These are phyloP conservation scores for Drosophila lacertosa DNA, from an alignment of 1,140 invertebrate species.

Conservation along the genomic window DNA sequence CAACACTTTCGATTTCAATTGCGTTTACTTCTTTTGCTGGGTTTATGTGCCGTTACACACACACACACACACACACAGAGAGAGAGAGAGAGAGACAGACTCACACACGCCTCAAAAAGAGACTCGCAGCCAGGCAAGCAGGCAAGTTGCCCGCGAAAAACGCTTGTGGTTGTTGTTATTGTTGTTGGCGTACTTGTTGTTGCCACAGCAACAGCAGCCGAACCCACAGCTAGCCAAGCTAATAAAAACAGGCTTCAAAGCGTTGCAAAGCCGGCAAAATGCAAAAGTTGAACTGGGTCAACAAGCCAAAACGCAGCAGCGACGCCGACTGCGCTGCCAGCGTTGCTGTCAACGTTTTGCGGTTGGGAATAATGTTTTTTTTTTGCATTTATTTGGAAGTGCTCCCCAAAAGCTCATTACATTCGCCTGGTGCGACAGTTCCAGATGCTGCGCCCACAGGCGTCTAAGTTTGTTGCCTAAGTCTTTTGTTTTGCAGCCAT, in stretches of 20 bases:
- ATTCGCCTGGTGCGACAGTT: conserved; percentile 7
- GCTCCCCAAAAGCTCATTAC: conserved; percentile 10
- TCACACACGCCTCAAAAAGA: conserved; percentile 19
- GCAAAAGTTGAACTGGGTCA: conserved; percentile 83
- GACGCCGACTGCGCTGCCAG: conserved; percentile 30
- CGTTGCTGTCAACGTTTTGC: conserved; percentile 13
- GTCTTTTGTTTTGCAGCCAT: conserved; percentile 64
- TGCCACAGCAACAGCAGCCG: conserved; percentile 30
- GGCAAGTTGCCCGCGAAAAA: conserved; percentile 68
- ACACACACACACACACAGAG: conserved; percentile 44
- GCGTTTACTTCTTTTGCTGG: conserved; percentile 60
- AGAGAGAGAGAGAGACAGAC: no score
- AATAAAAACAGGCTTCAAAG: conserved; percentile 76
- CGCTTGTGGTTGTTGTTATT: conserved; percentile 41
- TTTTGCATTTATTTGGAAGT: conserved; percentile 13
- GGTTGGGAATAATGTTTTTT: conserved; percentile 21
- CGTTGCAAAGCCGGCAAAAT: conserved; percentile 75
- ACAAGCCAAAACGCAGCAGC: conserved; percentile 77
- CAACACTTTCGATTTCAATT: conserved; percentile 80
- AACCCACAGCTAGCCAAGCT: conserved; percentile 62
- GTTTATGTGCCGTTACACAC: conserved; percentile 7
- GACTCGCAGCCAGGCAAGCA: conserved; percentile 10
- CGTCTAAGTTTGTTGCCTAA: conserved; percentile 69
- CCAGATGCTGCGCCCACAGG: conserved; percentile 2
- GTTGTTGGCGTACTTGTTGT: conserved; percentile 9